Evolutionary conservation across 2,113 vertebrate genomes (phyloP).

Genomic region (Sapajus apella): DNA sequence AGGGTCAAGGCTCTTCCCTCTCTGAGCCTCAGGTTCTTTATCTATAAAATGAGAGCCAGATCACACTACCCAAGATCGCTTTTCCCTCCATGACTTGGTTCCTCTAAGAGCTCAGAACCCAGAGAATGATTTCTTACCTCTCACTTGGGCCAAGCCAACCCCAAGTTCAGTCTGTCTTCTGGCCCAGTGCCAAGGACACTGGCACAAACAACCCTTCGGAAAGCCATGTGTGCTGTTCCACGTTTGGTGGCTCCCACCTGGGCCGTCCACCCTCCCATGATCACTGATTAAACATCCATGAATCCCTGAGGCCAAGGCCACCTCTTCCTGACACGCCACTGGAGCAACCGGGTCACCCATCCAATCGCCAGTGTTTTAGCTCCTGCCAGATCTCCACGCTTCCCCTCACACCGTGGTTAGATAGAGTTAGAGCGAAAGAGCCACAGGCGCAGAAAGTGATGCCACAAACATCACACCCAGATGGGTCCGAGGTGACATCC

Average conservation of each 20-base stretch:
- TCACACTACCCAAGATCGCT: neutral
- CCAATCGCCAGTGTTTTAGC: neutral
- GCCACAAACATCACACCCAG: rapidly evolving
- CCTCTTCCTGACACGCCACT: no score
- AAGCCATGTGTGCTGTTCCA: neutral
- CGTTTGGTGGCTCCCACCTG: neutral
- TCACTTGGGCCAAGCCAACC: neutral
- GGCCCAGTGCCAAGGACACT: neutral
- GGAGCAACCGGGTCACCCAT: no score
- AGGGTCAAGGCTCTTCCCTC: no score
- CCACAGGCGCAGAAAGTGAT: rapidly evolving
- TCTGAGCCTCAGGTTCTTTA: neutral
- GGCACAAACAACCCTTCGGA: rapidly evolving
- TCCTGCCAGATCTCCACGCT: neutral
- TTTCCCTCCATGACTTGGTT: no score
- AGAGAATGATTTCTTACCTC: neutral
- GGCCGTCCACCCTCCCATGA: rapidly evolving
- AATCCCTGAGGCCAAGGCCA: neutral
- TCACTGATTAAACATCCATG: neutral
- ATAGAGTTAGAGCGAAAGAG: neutral
- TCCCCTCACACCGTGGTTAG: rapidly evolving
- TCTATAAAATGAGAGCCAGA: neutral
- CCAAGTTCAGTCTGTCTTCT: neutral
- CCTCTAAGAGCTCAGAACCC: neutral
- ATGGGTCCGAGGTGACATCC: neutral